These are phyloP conservation scores for Sminthurinus signatus DNA, from an alignment of 1,140 invertebrate species.

Conservation along the genomic window DNA sequence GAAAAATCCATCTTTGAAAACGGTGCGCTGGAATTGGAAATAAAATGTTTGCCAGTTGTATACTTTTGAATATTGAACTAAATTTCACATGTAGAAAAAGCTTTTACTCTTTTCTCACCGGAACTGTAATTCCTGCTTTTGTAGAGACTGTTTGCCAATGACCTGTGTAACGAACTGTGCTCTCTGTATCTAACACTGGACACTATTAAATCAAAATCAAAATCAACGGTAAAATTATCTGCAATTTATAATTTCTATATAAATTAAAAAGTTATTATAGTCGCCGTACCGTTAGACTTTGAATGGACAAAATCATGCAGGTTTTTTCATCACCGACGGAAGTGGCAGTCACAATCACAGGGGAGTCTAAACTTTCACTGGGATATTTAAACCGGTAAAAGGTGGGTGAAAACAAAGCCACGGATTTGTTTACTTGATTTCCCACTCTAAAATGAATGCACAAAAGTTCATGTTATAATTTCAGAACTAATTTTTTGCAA, in stretches of 20 bases:
- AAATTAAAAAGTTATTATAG: not conserved
- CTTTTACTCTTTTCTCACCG: slow-evolving; percentile 44
- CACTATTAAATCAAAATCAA: slow-evolving; percentile 45
- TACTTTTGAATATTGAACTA: too few relatives aligned
- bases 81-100: too few relatives aligned
- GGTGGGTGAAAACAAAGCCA: slow-evolving; percentile 44
- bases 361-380: slow-evolving; percentile 1
- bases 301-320: slow-evolving; percentile 32
- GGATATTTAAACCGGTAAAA: slow-evolving; percentile 53
- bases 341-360: slow-evolving; percentile 5
- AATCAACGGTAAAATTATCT: not conserved
- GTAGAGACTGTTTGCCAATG: slow-evolving; percentile 52
- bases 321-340: slow-evolving; percentile 9
- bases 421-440: not conserved
- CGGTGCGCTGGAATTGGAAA: slow-evolving; percentile 46
- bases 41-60: too few relatives aligned
- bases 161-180: slow-evolving; percentile 48
- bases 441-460: not conserved
- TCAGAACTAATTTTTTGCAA: not conserved
- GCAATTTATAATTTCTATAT: not conserved
- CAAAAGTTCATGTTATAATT: not conserved
- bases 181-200: slow-evolving; percentile 51
- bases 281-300: slow-evolving; percentile 16
- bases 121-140: slow-evolving; percentile 49
- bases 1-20: slow-evolving; percentile 48